A percentile compares a stretch with the other conserved stretches of the same genome.
Conservation (phyloP, 1,140 invertebrate genomes). For the Aphidius ervi region DNA sequence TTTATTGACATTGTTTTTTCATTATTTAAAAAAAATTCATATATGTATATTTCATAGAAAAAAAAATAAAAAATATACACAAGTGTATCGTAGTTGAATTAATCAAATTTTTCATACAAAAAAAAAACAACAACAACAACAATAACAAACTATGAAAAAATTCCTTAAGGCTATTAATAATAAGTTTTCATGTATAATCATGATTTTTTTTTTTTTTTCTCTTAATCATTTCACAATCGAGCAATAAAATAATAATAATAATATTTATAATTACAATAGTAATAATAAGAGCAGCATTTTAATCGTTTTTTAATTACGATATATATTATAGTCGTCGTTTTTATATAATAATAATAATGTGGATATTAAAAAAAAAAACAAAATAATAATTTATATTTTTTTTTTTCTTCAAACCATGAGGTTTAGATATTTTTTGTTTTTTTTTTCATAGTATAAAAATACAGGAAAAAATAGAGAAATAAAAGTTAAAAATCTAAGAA, state of each 20-base stretch:
- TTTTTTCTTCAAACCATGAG: too few relatives aligned
- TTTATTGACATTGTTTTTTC: background rate
- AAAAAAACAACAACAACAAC: conserved; percentile 30
- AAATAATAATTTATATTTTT: conserved; percentile 14
- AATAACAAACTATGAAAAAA: conserved; percentile 51
- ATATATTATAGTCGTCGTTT: background rate
- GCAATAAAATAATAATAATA: conserved; percentile 4
- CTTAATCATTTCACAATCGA: background rate
- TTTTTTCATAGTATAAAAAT: conserved; percentile 14
- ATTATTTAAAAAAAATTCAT: conserved; percentile 11
- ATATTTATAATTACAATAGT: conserved; percentile 8
- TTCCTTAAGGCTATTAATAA: conserved; percentile 31
- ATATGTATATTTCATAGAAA: conserved; percentile 4
- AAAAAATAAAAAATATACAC: background rate
- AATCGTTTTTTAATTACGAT: conserved; percentile 1
- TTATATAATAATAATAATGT: conserved; percentile 7
- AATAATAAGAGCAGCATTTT: background rate
- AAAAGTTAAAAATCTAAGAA: background rate
- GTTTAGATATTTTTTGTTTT: conserved; percentile 4
- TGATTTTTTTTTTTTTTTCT: conserved; percentile 4
- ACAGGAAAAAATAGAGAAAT: conserved; percentile 15
- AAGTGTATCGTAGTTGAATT: conserved; percentile 1
- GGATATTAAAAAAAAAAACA: conserved; percentile 16
- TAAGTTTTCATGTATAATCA: conserved; percentile 4
- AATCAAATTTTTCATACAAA: conserved; percentile 46